A percentile compares a stretch with the other conserved stretches of the same genome.
These are phyloP conservation scores for Nibea albiflora DNA, from an alignment of 2,113 vertebrate genomes.

Conservation along the genomic window DNA sequence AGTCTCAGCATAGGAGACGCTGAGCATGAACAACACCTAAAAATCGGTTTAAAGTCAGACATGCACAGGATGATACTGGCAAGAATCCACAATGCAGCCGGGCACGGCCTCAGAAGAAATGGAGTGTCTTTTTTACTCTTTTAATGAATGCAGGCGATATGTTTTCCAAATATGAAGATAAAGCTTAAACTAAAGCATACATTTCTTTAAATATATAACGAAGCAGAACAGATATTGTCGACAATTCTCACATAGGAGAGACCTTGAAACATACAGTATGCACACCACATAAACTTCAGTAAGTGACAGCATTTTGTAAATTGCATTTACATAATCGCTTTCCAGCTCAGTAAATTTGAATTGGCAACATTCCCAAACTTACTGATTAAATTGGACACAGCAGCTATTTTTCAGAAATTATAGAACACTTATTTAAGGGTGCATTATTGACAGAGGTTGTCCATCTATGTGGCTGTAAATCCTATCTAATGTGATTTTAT, in stretches of 20 bases:
- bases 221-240: neutral
- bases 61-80: conserved; percentile 26
- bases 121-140: neutral
- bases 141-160: neutral
- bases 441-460: conserved; percentile 33
- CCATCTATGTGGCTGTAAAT: conserved; percentile 25
- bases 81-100: conserved; percentile 18
- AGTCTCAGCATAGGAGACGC: conserved; percentile 48
- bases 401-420: conserved; percentile 10
- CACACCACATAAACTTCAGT: neutral
- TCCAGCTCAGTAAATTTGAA: conserved; percentile 8
- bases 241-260: neutral
- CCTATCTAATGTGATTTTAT: neutral
- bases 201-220: neutral
- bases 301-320: conserved; percentile 4
- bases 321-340: conserved; percentile 23
- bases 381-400: conserved; percentile 56
- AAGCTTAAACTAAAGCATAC: neutral
- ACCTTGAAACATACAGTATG: neutral
- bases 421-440: conserved; percentile 34
- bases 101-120: neutral
- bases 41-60: conserved; percentile 43
- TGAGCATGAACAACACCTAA: conserved; percentile 37
- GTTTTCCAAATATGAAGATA: neutral
- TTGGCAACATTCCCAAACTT: conserved; percentile 25